Conservation (phyloP, 2,113 vertebrate species). For the Hyperoodon ampullatus region DNA sequence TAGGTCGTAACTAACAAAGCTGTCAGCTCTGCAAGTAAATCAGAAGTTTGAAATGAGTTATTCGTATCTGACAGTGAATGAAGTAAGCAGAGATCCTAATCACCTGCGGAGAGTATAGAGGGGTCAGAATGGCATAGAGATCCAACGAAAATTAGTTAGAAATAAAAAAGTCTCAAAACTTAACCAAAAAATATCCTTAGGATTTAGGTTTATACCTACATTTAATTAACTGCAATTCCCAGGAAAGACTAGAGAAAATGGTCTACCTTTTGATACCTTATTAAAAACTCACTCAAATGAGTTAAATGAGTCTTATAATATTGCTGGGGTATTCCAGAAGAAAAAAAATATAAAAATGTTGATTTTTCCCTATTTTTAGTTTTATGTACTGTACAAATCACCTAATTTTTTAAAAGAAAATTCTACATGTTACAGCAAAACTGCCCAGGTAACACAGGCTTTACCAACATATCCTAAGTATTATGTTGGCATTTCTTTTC, state of each 20-base stretch:
- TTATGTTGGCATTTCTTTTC: neutral
- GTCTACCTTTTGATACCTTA: neutral
- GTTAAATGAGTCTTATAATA: neutral
- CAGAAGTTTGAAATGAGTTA: neutral
- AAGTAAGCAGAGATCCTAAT: neutral
- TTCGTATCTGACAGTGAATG: neutral
- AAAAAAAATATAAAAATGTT: neutral
- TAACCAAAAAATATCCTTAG: neutral
- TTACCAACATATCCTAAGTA: neutral
- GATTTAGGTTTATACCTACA: neutral
- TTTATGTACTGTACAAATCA: neutral
- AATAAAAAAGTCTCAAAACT: slow-evolving; percentile 12
- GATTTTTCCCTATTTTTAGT: neutral
- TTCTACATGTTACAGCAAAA: neutral
- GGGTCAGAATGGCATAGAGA: neutral
- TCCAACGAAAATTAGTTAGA: slow-evolving; percentile 26
- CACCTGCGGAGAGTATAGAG: neutral
- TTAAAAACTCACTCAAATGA: slow-evolving; percentile 41
- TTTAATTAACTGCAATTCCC: slow-evolving; percentile 46
- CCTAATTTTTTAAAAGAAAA: neutral
- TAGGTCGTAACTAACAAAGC: neutral
- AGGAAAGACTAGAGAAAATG: slow-evolving; percentile 27
- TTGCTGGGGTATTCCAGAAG: neutral
- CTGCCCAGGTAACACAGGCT: neutral
- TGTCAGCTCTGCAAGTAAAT: neutral